These are phyloP conservation scores for Helarctos malayanus DNA, from an alignment of 2,797 vertebrate genomes.

Conservation along the genomic window DNA sequence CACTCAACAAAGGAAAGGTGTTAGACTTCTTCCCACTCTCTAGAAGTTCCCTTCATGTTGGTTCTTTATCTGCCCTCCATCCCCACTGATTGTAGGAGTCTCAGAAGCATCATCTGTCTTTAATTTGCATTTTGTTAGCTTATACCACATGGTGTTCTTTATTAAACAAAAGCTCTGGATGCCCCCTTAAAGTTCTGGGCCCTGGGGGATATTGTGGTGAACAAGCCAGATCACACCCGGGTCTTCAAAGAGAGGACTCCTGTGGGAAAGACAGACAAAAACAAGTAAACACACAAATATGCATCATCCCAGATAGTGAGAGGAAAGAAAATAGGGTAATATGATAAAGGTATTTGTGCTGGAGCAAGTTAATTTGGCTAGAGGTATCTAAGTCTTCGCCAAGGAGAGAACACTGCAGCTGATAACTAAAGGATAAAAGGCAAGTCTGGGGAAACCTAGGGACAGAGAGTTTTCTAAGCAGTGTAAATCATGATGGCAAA, in stretches of 20 bases:
- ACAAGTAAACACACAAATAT: neutral
- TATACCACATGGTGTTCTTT: neutral
- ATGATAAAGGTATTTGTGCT: neutral
- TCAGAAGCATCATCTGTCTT: neutral
- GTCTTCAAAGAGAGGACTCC: neutral
- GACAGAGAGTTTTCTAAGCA: neutral
- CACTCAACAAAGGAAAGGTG: neutral
- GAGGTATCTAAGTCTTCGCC: neutral
- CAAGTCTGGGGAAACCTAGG: neutral
- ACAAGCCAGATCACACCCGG: neutral
- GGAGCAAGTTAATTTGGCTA: neutral
- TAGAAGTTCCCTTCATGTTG: neutral
- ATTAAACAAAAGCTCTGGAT: neutral
- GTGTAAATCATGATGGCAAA: neutral
- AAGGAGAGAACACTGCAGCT: neutral
- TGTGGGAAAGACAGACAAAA: neutral
- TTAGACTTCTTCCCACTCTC: neutral
- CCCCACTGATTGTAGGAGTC: neutral
- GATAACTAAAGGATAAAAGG: neutral
- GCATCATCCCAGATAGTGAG: neutral
- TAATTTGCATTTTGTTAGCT: neutral
- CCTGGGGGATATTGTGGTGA: neutral
- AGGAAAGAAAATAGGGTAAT: neutral
- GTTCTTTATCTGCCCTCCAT: neutral
- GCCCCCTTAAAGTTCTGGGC: neutral